Evolutionary conservation across 1,140 invertebrate species (phyloP), one percentile per base, ranked within the genome.

Genomic region (Diachasma alloeum): DNA sequence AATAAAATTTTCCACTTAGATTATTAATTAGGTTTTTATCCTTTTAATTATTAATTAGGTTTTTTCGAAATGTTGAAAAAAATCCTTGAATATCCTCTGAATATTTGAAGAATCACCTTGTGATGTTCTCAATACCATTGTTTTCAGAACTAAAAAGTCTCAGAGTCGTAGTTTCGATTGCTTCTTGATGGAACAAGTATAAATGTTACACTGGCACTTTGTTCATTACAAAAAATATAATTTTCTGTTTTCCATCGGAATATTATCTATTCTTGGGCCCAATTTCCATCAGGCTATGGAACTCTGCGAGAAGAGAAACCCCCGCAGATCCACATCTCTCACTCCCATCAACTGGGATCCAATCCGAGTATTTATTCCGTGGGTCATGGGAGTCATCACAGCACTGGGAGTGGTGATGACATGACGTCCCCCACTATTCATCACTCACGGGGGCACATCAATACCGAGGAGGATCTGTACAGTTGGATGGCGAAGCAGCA

Each of bases 401-500:
- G 90, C 26, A 87, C 85, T 31, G 86, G 81, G 3, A 90, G 89
- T 74, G 81, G 90, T 39, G 90, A 91, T 67, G 84, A 88, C 70
- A 77, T 88, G 0, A 87, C 83, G 10, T 87, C 88, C 17, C 85
- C 88, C 9, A 86, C 86, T 3, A 84, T 82, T 78, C 84, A 88
- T 79, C 82, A 88, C 56, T 83, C 86, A 0, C 85, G 79, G 22
- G 85, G 87, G 67, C 83, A 84, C 0, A 71, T 86, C 4, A 89
- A 86, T 78, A 81, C 92, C 6, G 92, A 93, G n/a, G 96, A 97
- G 85, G 96, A 97, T 90, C 89, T 98, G 42, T 98, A 98, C 84
- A 96, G 94, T 77, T 98, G 97, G 97, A 98, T 98, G 97, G 95
- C 95, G 0, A 95, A 96, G 83, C 97, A 98, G 81, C 96, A 97